Conservation (phyloP, 2,797 vertebrate genomes). For the Oceanodroma leucorhoa region DNA sequence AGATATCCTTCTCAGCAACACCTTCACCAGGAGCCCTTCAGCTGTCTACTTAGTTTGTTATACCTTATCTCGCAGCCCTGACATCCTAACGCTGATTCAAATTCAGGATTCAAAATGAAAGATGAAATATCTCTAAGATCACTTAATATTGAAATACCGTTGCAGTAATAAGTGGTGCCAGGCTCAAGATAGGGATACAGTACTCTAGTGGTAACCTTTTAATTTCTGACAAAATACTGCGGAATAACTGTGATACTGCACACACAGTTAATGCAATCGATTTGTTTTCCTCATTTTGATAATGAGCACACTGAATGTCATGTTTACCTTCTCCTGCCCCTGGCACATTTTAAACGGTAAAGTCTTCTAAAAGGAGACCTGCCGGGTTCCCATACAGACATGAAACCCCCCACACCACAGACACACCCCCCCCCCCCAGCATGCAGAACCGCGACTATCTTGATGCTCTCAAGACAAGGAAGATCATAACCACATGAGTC, state of each 20-base stretch:
- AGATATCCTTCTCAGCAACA: conserved; percentile 42
- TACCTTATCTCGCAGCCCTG: conserved; percentile 60
- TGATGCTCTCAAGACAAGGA: not conserved
- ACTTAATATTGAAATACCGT: conserved; percentile 71
- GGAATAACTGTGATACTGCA: conserved; percentile 25
- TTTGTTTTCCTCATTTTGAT: conserved; percentile 55
- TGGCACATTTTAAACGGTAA: not conserved
- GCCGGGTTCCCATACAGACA: not conserved
- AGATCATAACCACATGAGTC: not conserved
- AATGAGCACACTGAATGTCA: not conserved
- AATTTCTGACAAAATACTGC: conserved; percentile 68
- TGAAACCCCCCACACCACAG: not conserved
- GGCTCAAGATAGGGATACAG: conserved; percentile 39
- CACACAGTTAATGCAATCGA: conserved; percentile 35
- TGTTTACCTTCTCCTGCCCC: conserved; percentile 16
- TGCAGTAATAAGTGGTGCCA: conserved; percentile 63
- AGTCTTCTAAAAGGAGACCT: conserved; percentile 10
- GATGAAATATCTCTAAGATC: conserved; percentile 69
- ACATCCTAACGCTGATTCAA: conserved; percentile 70
- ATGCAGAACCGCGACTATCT: not conserved
- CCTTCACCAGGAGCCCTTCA: conserved; percentile 48
- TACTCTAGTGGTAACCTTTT: conserved; percentile 68
- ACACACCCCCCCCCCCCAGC: not conserved
- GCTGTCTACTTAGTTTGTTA: conserved; percentile 60
- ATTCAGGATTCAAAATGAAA: conserved; percentile 75